phyloP scores from a whole-genome alignment of 2,113 vertebrate genomes.

The Neotragus moschatus region DNA sequence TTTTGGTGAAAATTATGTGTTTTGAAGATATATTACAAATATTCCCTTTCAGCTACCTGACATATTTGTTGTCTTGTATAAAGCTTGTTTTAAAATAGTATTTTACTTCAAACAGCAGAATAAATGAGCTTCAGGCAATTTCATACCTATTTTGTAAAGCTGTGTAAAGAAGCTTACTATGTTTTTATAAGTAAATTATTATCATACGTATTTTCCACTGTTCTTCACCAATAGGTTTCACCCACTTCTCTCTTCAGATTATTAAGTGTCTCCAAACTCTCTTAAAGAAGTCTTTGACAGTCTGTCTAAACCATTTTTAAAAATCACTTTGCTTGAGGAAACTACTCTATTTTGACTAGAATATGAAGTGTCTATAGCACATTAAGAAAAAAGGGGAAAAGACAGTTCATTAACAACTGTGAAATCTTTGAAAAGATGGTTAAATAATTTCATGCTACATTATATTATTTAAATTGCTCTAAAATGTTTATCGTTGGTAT shows the following conservation, averaged over 20 bases:
- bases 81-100: conserved; percentile 25
- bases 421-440: conserved; percentile 13
- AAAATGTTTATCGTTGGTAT: background rate
- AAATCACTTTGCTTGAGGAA: background rate
- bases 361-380: background rate
- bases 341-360: conserved; percentile 17
- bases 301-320: conserved; percentile 33
- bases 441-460: background rate
- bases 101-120: background rate
- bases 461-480: background rate
- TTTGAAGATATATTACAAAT: conserved; percentile 4
- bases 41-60: conserved; percentile 32
- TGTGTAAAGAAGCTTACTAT: conserved; percentile 43
- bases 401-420: background rate
- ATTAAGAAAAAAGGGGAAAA: background rate
- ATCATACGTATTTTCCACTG: conserved; percentile 14
- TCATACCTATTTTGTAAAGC: conserved; percentile 8
- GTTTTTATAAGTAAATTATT: conserved; percentile 46
- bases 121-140: conserved; percentile 22
- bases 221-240: conserved; percentile 41
- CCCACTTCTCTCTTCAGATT: background rate
- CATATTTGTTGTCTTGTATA: conserved; percentile 21
- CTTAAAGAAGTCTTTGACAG: background rate
- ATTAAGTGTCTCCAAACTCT: background rate
- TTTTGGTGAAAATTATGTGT: conserved; percentile 34